These are phyloP conservation scores for Scolanthus callimorphus DNA, from an alignment of 92 coral and sea anemone species.

Conservation along the genomic window DNA sequence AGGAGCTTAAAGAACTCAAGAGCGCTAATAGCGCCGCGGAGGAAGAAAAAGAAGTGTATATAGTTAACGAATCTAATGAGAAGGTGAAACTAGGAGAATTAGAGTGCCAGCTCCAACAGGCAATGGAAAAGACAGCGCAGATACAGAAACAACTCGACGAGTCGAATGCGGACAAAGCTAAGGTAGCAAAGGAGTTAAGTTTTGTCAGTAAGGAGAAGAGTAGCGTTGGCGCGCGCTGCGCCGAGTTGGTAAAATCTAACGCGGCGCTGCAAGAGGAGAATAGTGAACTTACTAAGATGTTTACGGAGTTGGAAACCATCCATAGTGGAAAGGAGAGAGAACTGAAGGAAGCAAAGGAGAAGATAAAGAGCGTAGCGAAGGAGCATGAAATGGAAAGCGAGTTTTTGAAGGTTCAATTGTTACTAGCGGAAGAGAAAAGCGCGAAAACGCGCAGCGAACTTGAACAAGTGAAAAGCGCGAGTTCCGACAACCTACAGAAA, in stretches of 20 bases:
- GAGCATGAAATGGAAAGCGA: constrained; percentile 50
- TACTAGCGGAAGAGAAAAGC: constrained; percentile 57
- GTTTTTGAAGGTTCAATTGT: constrained; percentile 49
- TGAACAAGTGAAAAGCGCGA: constrained; percentile 16
- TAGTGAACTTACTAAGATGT: constrained; percentile 22
- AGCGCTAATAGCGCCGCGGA: constrained; percentile 39
- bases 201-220: constrained; percentile 2
- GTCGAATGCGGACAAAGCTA: constrained; percentile 7
- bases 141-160: background rate
- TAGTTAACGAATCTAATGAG: constrained; percentile 50
- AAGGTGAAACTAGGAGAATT: constrained; percentile 48
- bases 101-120: constrained; percentile 27
- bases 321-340: constrained; percentile 23
- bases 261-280: constrained; percentile 8
- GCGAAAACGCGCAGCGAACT: constrained; percentile 30
- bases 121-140: constrained; percentile 8
- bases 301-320: constrained; percentile 23
- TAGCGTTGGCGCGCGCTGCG: background rate
- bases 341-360: constrained; percentile 21
- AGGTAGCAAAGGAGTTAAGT: constrained; percentile 9
- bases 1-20: constrained; percentile 41
- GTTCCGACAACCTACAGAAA: background rate
- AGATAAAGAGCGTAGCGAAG: constrained; percentile 27
- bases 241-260: background rate
- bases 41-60: constrained; percentile 47